Base-by-base conservation (phyloP, 2,888 invertebrate genomes). In the Cistogaster globosa region DNA sequence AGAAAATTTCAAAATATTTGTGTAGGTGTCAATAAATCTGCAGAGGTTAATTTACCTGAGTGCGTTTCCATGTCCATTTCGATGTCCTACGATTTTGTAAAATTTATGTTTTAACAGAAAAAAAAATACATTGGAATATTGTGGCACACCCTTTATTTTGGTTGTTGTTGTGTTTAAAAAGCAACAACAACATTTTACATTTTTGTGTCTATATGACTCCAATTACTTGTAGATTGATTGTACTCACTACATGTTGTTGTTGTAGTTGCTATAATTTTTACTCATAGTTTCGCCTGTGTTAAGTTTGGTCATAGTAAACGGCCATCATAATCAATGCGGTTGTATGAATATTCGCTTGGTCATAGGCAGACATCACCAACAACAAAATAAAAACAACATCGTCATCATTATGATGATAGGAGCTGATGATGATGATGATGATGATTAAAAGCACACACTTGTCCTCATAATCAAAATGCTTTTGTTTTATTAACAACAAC, bases 261-360 rank as follows among this genome's bases (percentile, higher is more conserved):
- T 74, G 36, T 58, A 58, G 20, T 42, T 45, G 57, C 36, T 67
- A 51, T 78, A 68, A 53, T 67, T 58, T 72, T 53, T 60, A 18
- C 36, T 77, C 65, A 67, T 77, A 76, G 80, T 85, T 82, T 85
- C 81, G 78, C 79, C 75, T 82, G 65, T 79, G 69, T 78, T 82
- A 62, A 75, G 69, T 82, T 75, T 82, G 55, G 67, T 79, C 78
- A 45, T 72, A 18, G 68, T 72, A 57, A 58, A 42, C 57, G 65
- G 65, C 67, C 22, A 72, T 65, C 65, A 69, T 62, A 68, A 63
- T 62, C 69, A 78, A 69, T 48, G 45, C 3, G 16, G 16, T 16
- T 16, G 45, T 48, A n/a, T n/a, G n/a, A 48, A n/a, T 48, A 26
- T 74, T 36, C 22, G 68, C 68, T 45, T 14, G 26, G 55, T 11